Base-by-base conservation (phyloP, 92 coral and sea anemone genomes). In the Epizoanthus scotinus region DNA sequence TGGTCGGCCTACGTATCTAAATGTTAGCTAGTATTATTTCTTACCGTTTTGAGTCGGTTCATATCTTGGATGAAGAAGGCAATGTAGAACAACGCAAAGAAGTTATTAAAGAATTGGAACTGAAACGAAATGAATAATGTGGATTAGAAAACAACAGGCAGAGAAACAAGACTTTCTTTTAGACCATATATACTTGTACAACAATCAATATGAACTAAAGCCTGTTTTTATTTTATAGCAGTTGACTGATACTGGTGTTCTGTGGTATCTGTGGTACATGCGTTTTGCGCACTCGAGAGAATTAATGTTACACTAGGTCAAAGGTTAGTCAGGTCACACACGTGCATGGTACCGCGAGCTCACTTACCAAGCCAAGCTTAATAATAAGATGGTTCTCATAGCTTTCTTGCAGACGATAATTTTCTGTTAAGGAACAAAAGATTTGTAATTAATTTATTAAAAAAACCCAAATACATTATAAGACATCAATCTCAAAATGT, bases 81-180 rank as follows among this genome's bases (percentile, higher is more conserved):
- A 71, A 95, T 95, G 94, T 95, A 95, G 84, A 95, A 95, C 75
- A 95, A 82, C 36, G 98, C 90, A 63, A 95, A 63, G 69, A 89
- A 95, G 78, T 97, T 91, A 86, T 95, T 95, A 80, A 95, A 95
- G 78, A 95, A 95, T 68, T 95, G 98, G 89, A 95, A 95, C 98
- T 94, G 83, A 13, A 86, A 84, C 22, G 40, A 54, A 54, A 36
- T 10, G 31, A 22, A 24, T 29, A 73, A 2, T 34, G 49, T 34
- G 25, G 55, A 15, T 22, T 38, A 49, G 56, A 2, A 7, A 31
- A 10, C 14, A 68, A 10, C 8, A 3, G 22, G 47, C 73, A 29
- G 36, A 12, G 9, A 13, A 61, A 3, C 10, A 21, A 61, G 31
- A 5, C 50, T 42, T 42, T 42, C 12, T 12, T 42, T 9, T 7